These are phyloP conservation scores for Acheta domesticus DNA, from an alignment of 2,888 invertebrate genomes.

Conservation along the genomic window DNA sequence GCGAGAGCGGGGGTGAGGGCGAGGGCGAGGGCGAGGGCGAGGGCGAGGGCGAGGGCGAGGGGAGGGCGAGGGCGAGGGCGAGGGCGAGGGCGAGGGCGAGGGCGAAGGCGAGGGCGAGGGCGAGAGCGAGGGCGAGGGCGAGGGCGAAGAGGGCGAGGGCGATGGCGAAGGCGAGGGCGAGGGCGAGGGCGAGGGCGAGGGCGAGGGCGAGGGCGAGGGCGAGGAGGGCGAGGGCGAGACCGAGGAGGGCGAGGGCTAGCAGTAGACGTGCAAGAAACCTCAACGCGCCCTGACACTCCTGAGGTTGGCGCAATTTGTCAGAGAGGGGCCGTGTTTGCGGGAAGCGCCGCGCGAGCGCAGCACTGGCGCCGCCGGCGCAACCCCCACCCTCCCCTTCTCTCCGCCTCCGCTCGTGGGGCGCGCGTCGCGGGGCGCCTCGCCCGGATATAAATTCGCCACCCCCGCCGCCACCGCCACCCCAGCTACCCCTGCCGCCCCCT, in stretches of 20 bases:
- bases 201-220: no score
- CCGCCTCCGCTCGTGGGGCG: background rate
- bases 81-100: background rate
- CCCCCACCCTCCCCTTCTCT: background rate
- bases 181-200: background rate
- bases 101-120: no score
- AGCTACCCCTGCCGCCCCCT: background rate
- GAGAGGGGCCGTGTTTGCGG: constrained; percentile 1
- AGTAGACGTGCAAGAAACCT: background rate
- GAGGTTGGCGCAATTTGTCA: constrained; percentile 18
- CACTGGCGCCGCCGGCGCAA: background rate
- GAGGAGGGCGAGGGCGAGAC: background rate
- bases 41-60: background rate
- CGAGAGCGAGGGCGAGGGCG: background rate
- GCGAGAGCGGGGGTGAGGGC: background rate
- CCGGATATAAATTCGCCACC: constrained; percentile 4
- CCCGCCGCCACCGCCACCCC: background rate
- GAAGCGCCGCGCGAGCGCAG: background rate
- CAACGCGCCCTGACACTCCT: background rate
- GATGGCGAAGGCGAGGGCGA: background rate
- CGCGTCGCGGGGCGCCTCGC: background rate
- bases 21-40: background rate
- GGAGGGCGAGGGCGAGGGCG: no score
- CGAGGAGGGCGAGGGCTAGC: background rate
- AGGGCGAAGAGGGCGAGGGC: no score